Percentiles rank a stretch among this genome's conserved stretches.
These are phyloP conservation scores for Rousettus leschenaultii DNA, from an alignment of 2,113 vertebrate species.

Conservation along the genomic window DNA sequence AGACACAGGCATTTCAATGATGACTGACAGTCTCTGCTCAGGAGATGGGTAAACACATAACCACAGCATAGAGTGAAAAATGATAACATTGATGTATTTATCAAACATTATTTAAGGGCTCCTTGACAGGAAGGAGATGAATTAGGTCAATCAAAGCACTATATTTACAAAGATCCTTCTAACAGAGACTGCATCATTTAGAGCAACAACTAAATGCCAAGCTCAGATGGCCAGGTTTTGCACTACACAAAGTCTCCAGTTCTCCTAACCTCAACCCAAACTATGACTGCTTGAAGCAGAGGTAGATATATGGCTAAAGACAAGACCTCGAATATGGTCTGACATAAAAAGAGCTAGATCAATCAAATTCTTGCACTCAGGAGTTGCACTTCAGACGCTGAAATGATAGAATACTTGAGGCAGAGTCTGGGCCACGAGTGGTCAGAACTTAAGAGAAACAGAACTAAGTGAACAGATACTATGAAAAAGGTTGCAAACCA, in stretches of 20 bases:
- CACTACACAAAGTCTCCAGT: neutral
- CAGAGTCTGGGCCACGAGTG: neutral
- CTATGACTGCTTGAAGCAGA: neutral
- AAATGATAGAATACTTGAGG: neutral
- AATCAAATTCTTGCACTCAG: neutral
- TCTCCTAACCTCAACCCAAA: conserved; percentile 11
- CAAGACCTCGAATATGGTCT: neutral
- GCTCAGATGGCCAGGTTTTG: neutral
- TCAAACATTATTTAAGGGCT: neutral
- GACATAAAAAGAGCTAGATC: neutral
- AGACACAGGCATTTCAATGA: neutral
- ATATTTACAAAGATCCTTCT: neutral
- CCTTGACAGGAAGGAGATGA: neutral
- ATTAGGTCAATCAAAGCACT: neutral
- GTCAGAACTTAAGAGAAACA: neutral
- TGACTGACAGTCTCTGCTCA: neutral
- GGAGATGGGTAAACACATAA: neutral
- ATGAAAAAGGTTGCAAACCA: neutral
- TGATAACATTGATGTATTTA: neutral
- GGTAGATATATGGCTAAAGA: neutral
- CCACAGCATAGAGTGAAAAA: neutral
- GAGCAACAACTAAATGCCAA: neutral
- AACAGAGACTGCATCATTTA: neutral
- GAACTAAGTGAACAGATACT: neutral
- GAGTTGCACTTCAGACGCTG: neutral